Base-by-base conservation (phyloP, 2,888 invertebrate genomes). In the Trissolcus brochymenae region DNA sequence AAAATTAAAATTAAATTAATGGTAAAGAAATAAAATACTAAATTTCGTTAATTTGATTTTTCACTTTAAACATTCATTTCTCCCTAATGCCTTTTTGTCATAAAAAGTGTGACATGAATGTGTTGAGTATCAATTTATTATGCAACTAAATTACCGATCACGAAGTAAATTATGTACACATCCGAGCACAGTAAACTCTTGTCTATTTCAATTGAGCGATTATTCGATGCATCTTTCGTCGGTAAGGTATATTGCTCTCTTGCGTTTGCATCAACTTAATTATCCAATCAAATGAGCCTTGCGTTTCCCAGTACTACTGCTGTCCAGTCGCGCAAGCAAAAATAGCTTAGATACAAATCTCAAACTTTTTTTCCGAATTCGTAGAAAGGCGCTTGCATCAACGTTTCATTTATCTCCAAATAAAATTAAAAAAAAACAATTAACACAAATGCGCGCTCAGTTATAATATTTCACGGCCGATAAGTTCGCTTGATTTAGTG, bases 121-220 rank as follows among this genome's bases (percentile, higher is more conserved):
- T 53, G 57, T 64, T 35, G 57, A 64, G 41, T 57, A 71, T 64
- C 56, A 71, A 70, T 66, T 60, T 60, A 66, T 66, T 66, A 61
- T 61, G 60, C 19, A 73, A 73, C 60, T 54, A 65, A 73, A 73
- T 73, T 65, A 73, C 60, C 55, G 73, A 66, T 60, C 65, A 50
- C 60, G 57, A 66, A 66, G 53, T 49, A 65, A 73, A 73, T 73
- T 65, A 65, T 66, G 60, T 59, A 65, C 50, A 64, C 55, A 29
- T 59, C 16, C 35, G 66, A 54, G 55, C 29, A 66, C 74, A 62
- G 66, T 67, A 66, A 66, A 67, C 61, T 67, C 66, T 67, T 62
- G 73, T 74, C 74, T 60, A 67, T 67, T 67, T 61, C 74, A 74
- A 67, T 62, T 57, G 65, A 50, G 41, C 50, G 74, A 46, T 62